Base-by-base conservation (phyloP, 1,140 invertebrate species). In the Oreohelix idahoensis region DNA sequence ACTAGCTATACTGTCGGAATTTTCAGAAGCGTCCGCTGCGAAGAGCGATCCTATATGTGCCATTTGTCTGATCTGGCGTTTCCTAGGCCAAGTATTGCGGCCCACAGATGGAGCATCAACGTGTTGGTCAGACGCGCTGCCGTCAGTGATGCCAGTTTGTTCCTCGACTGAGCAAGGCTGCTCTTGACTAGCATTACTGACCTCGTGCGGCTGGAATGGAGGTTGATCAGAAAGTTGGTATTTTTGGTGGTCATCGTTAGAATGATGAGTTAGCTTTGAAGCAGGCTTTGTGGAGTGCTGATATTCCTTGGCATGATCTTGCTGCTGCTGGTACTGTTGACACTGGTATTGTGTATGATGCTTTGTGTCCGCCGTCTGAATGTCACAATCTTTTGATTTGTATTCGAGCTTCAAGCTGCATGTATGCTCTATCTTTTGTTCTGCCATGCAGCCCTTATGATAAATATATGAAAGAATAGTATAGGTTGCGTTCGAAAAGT, bases 361-460 rank as follows among this genome's bases (percentile, higher is more conserved):
- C 45, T 17, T 32, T 4, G 39, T 32, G 53, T 13, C 26, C 13
- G 32, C 53, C 36, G 49, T 71, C 29, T 71, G 38, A 70, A 35
- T 81, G 78, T 58, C 53, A 32, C 39, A 70, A 36, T 63, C 42
- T 32, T n/a, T 53, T 42, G n/a, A 71, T 70, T 81, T 78, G 71
- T 36, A 29, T 35, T 84, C 81, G 29, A 49, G 20, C 36, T 63
- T 82, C 35, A 79, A 51, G 39, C 84, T 78, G 83, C 89, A 89
- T 2, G 88, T 88, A 76, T 89, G 89, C 39, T 86, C 83, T 36
- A 89, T 85, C 26, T 83, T 84, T 81, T 90, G 89, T 69, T 90
- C 89, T 4, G 87, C 89, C 26, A 89, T 89, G 78, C 89, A 90
- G 23, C 89, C 89, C 89, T 90, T 78, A 69, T 4, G 42, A 36